phyloP scores from a whole-genome alignment of 2,888 invertebrate genomes.

The Agonum fuliginosum region DNA sequence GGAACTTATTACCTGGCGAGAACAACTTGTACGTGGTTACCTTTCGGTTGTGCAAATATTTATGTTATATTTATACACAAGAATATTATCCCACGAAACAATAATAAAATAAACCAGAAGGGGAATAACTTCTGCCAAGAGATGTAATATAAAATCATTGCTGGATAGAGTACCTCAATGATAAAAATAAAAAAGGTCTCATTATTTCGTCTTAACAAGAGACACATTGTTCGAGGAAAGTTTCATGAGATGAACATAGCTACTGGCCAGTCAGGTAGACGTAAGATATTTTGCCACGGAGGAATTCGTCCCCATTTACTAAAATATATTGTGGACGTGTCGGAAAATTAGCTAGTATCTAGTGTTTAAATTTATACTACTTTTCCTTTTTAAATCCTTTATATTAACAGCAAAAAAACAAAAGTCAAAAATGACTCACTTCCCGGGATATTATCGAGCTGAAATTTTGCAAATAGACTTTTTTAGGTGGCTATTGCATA shows the following conservation, averaged over 20 bases:
- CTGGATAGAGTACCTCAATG: background rate
- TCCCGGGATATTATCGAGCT: no score
- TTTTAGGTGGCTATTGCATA: no score
- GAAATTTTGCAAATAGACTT: no score
- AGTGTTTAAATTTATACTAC: no score
- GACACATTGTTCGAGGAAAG: slow-evolving; percentile 46
- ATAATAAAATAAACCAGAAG: background rate
- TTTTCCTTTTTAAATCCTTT: no score
- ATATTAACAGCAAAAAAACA: no score
- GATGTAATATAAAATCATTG: background rate
- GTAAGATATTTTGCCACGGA: background rate
- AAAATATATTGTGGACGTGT: no score
- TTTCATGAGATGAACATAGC: background rate
- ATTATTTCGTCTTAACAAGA: slow-evolving; percentile 51
- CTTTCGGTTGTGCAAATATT: background rate
- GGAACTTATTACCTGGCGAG: background rate
- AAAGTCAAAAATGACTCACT: no score
- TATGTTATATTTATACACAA: background rate
- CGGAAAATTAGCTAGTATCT: no score
- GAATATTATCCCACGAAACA: background rate
- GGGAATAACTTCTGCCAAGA: background rate
- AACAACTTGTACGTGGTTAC: slow-evolving; percentile 4
- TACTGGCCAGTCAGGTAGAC: background rate
- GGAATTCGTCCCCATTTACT: no score
- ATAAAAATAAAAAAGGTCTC: slow-evolving; percentile 40